phyloP scores from a whole-genome alignment of 2,888 invertebrate species.

The Caenorhabditis afra region DNA sequence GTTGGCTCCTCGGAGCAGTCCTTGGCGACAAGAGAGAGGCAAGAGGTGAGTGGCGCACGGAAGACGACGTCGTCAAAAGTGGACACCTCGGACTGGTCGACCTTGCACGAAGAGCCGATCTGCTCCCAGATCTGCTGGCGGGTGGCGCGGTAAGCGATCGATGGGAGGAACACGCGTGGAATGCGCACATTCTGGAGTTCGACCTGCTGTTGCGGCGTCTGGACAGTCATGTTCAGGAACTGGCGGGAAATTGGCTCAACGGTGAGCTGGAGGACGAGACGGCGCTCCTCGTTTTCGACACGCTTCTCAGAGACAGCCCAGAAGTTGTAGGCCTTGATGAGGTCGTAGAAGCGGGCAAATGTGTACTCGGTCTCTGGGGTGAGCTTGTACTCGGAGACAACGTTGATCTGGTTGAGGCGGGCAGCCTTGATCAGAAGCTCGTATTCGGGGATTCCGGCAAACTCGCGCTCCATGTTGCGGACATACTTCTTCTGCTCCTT shows the following conservation, averaged over 20 bases:
- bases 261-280: conserved; percentile 56
- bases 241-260: conserved; percentile 73
- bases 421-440: conserved; percentile 67
- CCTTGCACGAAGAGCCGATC: conserved; percentile 50
- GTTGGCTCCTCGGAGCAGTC: conserved; percentile 81
- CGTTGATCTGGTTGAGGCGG: conserved; percentile 67
- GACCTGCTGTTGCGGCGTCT: conserved; percentile 65
- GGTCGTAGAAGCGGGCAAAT: conserved; percentile 60
- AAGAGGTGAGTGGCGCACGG: conserved; percentile 77
- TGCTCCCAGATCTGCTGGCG: conserved; percentile 37
- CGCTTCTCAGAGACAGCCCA: conserved; percentile 64
- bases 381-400: conserved; percentile 65
- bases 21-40: conserved; percentile 81
- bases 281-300: conserved; percentile 44
- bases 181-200: conserved; percentile 42
- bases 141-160: conserved; percentile 45
- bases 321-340: conserved; percentile 67
- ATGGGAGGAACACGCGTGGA: conserved; percentile 48
- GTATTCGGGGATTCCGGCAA: conserved; percentile 48
- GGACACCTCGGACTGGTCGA: conserved; percentile 63
- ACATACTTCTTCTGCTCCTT: conserved; percentile 56
- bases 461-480: conserved; percentile 37
- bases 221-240: conserved; percentile 73
- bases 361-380: conserved; percentile 48
- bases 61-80: conserved; percentile 79